phyloP scores from a whole-genome alignment of 2,797 vertebrate genomes.

The Botia almorhae region DNA sequence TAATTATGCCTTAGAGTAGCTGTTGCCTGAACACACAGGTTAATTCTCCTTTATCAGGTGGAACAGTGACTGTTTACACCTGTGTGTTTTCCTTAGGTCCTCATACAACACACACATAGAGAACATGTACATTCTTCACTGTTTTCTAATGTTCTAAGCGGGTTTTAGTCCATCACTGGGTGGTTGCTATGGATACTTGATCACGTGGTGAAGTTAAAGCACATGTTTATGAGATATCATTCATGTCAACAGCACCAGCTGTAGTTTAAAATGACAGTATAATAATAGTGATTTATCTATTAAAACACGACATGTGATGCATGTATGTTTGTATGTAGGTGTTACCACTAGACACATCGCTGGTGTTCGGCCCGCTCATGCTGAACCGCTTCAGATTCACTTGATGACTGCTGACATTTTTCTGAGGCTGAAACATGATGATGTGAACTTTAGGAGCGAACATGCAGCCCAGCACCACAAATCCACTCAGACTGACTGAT shows the following conservation, averaged over 20 bases:
- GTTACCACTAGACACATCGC: slow-evolving; percentile 91
- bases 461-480: slow-evolving; percentile 96
- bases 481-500: slow-evolving; percentile 97
- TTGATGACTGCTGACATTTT: slow-evolving; percentile 96
- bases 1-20: slow-evolving; percentile 56
- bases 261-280: too few species aligned
- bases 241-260: too few species aligned
- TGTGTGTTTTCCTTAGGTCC: slow-evolving; percentile 7
- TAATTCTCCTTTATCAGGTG: slow-evolving; percentile 44
- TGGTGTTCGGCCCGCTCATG: slow-evolving; percentile 92
- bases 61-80: not conserved
- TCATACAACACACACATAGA: slow-evolving; percentile 21
- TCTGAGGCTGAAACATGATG: slow-evolving; percentile 98
- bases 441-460: slow-evolving; percentile 98
- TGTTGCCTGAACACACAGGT: slow-evolving; percentile 34
- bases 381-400: slow-evolving; percentile 97
- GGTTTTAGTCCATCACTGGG: too few species aligned
- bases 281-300: too few species aligned
- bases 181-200: too few species aligned
- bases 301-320: not conserved
- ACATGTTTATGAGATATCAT: too few species aligned
- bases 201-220: too few species aligned
- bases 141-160: too few species aligned
- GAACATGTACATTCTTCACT: too few species aligned
- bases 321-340: slow-evolving; percentile 33